Conservation (phyloP, 2,888 invertebrate genomes). For the Geophilus truncorum region DNA sequence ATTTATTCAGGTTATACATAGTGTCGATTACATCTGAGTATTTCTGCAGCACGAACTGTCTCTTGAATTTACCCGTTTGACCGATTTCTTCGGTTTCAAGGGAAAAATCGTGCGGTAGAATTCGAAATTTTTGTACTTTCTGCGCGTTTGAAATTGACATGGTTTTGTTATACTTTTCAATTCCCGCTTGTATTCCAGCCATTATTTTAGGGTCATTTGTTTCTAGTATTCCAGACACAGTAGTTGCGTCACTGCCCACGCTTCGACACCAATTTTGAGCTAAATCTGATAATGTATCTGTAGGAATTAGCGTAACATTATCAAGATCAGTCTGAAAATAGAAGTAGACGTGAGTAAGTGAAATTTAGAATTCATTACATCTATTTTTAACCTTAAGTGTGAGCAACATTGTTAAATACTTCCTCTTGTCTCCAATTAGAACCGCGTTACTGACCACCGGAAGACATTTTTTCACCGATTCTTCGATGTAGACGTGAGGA, state of each 20-base stretch:
- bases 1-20: too few relatives aligned
- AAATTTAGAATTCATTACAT: neutral
- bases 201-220: slow-evolving; percentile 55
- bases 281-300: neutral
- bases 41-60: too few relatives aligned
- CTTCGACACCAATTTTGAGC: neutral
- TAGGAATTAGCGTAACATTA: neutral
- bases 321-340: neutral
- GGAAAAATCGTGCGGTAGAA: too few relatives aligned
- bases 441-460: slow-evolving; percentile 75
- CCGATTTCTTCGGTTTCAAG: too few relatives aligned
- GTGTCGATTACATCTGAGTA: too few relatives aligned
- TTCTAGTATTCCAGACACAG: slow-evolving; percentile 64
- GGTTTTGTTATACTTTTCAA: too few relatives aligned
- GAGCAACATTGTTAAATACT: slow-evolving; percentile 76
- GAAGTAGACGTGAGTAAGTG: neutral
- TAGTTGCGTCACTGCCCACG: slow-evolving; percentile 52
- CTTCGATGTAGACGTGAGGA: slow-evolving; percentile 79
- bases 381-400: slow-evolving; percentile 67
- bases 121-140: too few relatives aligned
- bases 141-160: too few relatives aligned
- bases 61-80: too few relatives aligned
- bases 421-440: slow-evolving; percentile 78
- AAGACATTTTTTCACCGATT: slow-evolving; percentile 67
- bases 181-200: slow-evolving; percentile 73